phyloP scores from a whole-genome alignment of 2,797 vertebrate species.

The Rhinogobio ventralis region DNA sequence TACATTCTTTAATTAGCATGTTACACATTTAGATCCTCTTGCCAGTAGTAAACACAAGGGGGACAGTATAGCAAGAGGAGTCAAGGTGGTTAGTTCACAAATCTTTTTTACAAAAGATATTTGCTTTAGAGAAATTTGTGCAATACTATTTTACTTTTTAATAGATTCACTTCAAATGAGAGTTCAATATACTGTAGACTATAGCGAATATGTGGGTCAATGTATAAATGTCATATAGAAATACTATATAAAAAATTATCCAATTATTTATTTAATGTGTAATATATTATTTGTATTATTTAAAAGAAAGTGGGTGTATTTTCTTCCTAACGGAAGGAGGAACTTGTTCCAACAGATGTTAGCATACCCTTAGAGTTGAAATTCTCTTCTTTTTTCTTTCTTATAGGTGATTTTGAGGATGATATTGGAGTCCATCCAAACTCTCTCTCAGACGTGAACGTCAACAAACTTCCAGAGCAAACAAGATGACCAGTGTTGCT shows the following conservation, averaged over 20 bases:
- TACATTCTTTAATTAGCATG: slow-evolving; percentile 33
- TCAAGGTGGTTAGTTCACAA: not conserved
- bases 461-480: slow-evolving; percentile 9
- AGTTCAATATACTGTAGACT: not conserved
- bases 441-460: not conserved
- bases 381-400: slow-evolving; percentile 29
- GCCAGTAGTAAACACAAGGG: not conserved
- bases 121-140: not conserved
- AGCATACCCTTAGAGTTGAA: not conserved
- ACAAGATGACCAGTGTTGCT: slow-evolving; percentile 20
- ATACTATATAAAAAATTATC: not conserved
- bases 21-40: slow-evolving; percentile 24
- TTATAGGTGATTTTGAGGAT: slow-evolving; percentile 48
- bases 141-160: not conserved
- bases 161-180: not conserved
- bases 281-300: not conserved
- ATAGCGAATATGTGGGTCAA: not conserved
- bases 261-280: not conserved
- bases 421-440: not conserved
- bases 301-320: not conserved
- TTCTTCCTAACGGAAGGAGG: not conserved
- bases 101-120: not conserved
- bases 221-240: not conserved
- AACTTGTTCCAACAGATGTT: not conserved
- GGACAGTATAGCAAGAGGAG: slow-evolving; percentile 15